Base-by-base conservation (phyloP, 2,888 invertebrate species). In the Orthosia cruda region DNA sequence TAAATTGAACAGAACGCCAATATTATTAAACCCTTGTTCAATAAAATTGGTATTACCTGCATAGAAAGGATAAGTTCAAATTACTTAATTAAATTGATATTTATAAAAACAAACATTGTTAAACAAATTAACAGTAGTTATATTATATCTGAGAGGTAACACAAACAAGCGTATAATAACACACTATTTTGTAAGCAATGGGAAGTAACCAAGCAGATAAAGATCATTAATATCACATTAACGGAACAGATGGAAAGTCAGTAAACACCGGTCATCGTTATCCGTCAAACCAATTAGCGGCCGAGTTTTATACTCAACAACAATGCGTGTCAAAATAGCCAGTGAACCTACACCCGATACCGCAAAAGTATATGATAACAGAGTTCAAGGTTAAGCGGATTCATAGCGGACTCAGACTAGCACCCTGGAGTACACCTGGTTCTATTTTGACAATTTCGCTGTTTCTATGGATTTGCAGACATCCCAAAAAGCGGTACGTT, bases 81-180 rank as follows among this genome's bases (percentile, higher is more conserved):
- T 64, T 18, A 68, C 32, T 7, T 23, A 13, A 49, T 68, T 26
- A 32, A 32, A 65, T 40, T 45, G 4, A 59, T 47, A 59, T 49
- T 32, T 49, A 54, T 20, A 20, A 11, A 45, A 4, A 40, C 9
- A 61, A 15, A 45, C 26, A 16, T 26, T 26, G 16, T 26, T 45
- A 4, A 9, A 45, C 15, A 5, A 58, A 67, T 47, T 32, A 58
- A 58, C n/a, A 40, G 11, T 50, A 12, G n/a, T 23, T 58, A 59
- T 45, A 47, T 67, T 32, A 45, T 59, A 7, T 59, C 45, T 52
- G 71, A 58, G 40, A 68, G 68, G 12, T 32, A 61, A 40, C 40
- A 40, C 40, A 40, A 32, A n/a, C 20, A 26, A 18, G 68, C 67
- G 20, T 68, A 23, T 50, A 16, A 4, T 40, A 40, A 40, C 16